Evolutionary conservation across 1,140 invertebrate species (phyloP), one percentile per base, ranked within the genome.

Genomic region (Akabosia matsudoensis): DNA sequence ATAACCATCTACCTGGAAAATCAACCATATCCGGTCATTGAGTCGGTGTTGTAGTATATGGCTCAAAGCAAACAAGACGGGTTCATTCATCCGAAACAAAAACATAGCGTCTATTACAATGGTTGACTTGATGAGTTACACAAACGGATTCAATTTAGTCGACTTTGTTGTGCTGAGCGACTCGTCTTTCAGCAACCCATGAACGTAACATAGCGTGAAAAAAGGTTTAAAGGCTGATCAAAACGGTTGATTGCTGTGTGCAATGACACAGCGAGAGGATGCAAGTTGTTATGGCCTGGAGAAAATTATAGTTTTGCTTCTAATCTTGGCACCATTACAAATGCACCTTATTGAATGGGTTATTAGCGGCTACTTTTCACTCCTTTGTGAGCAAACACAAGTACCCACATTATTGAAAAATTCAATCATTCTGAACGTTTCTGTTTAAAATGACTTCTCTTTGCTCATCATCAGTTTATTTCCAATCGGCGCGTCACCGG

Each of bases 1-100:
- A 45, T 45, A 67, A 67, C 61, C 61, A 13, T 67, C 31, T 67
- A 67, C 7, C 61, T 67, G 28, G 61, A 67, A 67, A 67, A 67
- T 67, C 7, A 67, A 30, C 24, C 61, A 67, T 67, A 67, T 67
- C 61, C 61, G 61, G 61, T 67, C 61, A 67, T 67, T 30, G 3
- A 67, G 61, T 67, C 28, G 28, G 54, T 24, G n/a, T n/a, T n/a
- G 54, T 61, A 67, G 54, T 22, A 56, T 7, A 10, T 22, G 54
- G 37, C 37, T 56, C 7, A 22, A 45, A 45, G 37, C 7, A 45
- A 10, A 45, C 18, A 45, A 18, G 54, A 56, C 37, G 37, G 54
- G 24, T 56, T n/a, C 54, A 56, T 56, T 56, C 22, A 16, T 56
- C 24, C 22, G 10, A n/a, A n/a, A n/a, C n/a, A n/a, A n/a, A n/a